Base-by-base conservation (phyloP, 2,888 invertebrate genomes). In the Mimas tiliae region DNA sequence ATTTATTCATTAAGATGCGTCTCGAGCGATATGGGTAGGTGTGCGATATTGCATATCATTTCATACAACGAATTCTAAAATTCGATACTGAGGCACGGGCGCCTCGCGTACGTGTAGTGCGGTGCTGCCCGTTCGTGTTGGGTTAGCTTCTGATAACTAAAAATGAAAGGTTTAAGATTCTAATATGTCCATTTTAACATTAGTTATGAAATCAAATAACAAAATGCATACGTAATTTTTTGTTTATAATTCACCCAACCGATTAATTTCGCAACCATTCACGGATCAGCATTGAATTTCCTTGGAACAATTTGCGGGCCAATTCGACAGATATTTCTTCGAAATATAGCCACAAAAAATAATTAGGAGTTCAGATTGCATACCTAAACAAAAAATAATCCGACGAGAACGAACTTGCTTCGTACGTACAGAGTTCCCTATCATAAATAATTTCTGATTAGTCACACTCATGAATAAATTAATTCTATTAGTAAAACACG, bases 251-350 rank as follows among this genome's bases (percentile, higher is more conserved):
- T 8, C 33, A 34, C 33, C 9, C 34, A 9, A 42, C 42, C n/a
- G 53, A 58, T 19, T 58, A 38, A 58, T 58, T 58, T 50, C 6
- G 38, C 19, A 42, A 19, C 19, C 58, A 50, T 16, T 19, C 9
- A 45, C 45, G 45, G 53, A 58, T 42, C 38, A 42, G 38, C 19
- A 58, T 6, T 14, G 12, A 45, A 6, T 42, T 58, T 58, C 38
- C 42, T 58, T 58, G 11, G 58, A 58, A 38, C 38, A 19, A 42
- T 42, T 38, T 16, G 38, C 19, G 42, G 19, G 16, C 38, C 19
- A 42, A 42, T 42, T 42, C 38, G 12, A 16, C 42, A 38, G 58
- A 38, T 19, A 58, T 42, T 58, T 58, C 58, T 42, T 6, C 6
- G 58, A 58, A 58, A 58, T 58, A 12, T 12, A 11, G 7, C 19